Base-by-base conservation (phyloP, 2,797 vertebrate species). In the Acestrorhynchus altus region DNA sequence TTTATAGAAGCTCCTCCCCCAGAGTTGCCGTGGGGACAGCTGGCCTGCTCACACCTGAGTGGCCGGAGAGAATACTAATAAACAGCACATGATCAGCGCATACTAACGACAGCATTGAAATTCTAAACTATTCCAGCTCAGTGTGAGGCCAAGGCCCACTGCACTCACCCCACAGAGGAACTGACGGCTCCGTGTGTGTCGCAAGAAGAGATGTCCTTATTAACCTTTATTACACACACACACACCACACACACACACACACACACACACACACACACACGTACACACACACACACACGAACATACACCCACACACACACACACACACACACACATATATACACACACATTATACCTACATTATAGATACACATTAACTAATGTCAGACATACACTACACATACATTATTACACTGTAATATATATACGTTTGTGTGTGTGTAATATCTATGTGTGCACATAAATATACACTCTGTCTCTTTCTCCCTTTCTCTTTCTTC, bases 1-100 rank as follows among this genome's bases (percentile, higher is more conserved):
- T 42, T 16, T 40, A 13, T 15, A 1, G 8, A 42, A 59, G 52
- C 67, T 47, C 76, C 79, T 1, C 67, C 52, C 80, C 83, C 74
- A 88, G 74, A 78, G 85, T 87, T 81, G 86, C 86, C 85, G 84
- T 88, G 83, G 40, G 67, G 83, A 85, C 91, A 91, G 91, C 89
- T 93, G 92, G 88, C 83, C 86, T 86, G 90, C 88, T 90, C 85
- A 85, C 65, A 67, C 84, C 90, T 90, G 88, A 90, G 90, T 88
- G 87, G 83, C 76, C 88, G 88, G 89, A 93, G 89, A 88, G 90
- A 91, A 93, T 91, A 89, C 92, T 92, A 92, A 93, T 94, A 91
- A 92, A 92, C 90, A 81, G 83, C 84, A 88, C 86, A 90, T 90
- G 91, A 93, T 88, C 87, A 84, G 88, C 81, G 92, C 85, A 93